A percentile compares a stretch with the other conserved stretches of the same genome.
Conservation (phyloP, 1,140 invertebrate species). For the Gerris buenoi region DNA sequence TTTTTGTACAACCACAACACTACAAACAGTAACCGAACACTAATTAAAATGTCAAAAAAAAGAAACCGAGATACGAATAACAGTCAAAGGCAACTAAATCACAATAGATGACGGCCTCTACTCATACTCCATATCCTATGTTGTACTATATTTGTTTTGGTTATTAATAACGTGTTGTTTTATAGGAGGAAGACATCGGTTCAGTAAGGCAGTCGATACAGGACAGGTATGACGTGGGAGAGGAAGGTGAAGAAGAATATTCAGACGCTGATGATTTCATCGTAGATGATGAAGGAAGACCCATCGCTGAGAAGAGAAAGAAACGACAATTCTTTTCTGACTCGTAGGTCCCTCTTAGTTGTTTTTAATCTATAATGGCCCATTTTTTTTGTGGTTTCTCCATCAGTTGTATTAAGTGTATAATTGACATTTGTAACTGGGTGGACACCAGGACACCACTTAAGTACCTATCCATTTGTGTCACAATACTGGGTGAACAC, state of each 20-base stretch:
- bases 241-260: constrained; percentile 50
- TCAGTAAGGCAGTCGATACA: constrained; percentile 38
- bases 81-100: too few species aligned
- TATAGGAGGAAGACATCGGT: constrained; percentile 60
- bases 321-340: constrained; percentile 72
- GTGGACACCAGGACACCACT: too few species aligned
- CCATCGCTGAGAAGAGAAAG: constrained; percentile 72
- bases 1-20: too few species aligned
- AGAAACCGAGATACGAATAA: too few species aligned
- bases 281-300: constrained; percentile 87
- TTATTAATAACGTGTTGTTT: too few species aligned
- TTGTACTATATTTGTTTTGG: too few species aligned
- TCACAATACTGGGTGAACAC: too few species aligned
- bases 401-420: neutral
- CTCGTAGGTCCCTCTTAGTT: constrained; percentile 44
- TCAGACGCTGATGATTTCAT: constrained; percentile 93
- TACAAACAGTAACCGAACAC: too few species aligned
- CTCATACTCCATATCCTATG: too few species aligned
- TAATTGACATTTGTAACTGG: neutral
- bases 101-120: too few species aligned
- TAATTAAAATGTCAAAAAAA: too few species aligned
- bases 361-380: neutral
- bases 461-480: too few species aligned
- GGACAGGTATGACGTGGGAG: constrained; percentile 56
- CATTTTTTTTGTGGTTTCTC: neutral